A percentile compares a stretch with the other conserved stretches of the same genome.
Evolutionary conservation across 2,888 invertebrate species (phyloP).

Genomic region (Corbicula japonica): DNA sequence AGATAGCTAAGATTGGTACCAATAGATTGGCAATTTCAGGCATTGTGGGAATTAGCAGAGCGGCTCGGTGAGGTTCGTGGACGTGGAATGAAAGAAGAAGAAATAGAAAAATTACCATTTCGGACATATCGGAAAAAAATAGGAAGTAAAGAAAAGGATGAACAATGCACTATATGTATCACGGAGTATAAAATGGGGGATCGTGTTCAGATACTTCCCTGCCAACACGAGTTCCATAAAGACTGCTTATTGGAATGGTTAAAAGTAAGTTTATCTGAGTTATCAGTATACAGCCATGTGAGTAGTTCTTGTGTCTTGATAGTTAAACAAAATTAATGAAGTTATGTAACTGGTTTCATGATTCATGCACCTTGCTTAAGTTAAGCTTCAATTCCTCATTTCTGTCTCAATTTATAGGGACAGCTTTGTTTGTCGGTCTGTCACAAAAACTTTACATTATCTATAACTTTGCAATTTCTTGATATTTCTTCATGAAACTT

Average conservation of each 20-base stretch:
- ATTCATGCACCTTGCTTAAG: too few species aligned
- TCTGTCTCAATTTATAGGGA: too few species aligned
- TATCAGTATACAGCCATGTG: neutral
- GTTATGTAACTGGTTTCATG: too few species aligned
- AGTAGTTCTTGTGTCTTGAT: neutral
- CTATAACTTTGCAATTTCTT: too few species aligned
- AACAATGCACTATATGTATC: slow-evolving; percentile 77
- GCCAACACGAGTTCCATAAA: slow-evolving; percentile 78
- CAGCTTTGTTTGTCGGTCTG: too few species aligned
- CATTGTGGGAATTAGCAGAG: slow-evolving; percentile 73
- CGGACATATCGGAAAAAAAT: slow-evolving; percentile 49
- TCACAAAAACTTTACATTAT: too few species aligned
- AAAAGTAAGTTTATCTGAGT: slow-evolving; percentile 65
- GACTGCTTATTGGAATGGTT: slow-evolving; percentile 78
- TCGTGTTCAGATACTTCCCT: slow-evolving; percentile 69
- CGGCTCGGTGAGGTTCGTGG: slow-evolving; percentile 70
- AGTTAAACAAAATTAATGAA: neutral
- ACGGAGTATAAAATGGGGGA: slow-evolving; percentile 73
- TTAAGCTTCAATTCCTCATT: too few species aligned
- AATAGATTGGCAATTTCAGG: too few species aligned
- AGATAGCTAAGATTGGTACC: too few species aligned
- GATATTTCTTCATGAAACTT: too few species aligned
- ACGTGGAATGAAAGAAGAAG: slow-evolving; percentile 68
- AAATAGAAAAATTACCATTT: slow-evolving; percentile 64
- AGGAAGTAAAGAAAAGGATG: slow-evolving; percentile 35